Conservation (phyloP, 2,888 invertebrate species). For the Graphium colonna region DNA sequence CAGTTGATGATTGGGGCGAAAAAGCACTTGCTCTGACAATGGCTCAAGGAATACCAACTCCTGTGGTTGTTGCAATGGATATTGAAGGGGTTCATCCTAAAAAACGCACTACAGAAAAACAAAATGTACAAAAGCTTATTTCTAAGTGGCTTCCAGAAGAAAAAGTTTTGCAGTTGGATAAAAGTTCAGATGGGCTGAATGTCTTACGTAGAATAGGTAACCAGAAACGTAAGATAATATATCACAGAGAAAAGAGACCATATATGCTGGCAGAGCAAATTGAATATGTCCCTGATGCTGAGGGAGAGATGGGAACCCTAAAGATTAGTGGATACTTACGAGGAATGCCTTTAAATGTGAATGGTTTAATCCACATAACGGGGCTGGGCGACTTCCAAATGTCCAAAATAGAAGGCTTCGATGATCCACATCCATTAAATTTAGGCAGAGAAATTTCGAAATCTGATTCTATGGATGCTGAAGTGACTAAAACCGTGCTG, state of each 20-base stretch:
- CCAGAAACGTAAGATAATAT: slow-evolving; percentile 88
- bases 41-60: slow-evolving; percentile 90
- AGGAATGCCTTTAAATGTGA: slow-evolving; percentile 91
- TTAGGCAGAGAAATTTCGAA: slow-evolving; percentile 72
- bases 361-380: slow-evolving; percentile 93
- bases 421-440: slow-evolving; percentile 84
- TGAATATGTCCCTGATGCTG: slow-evolving; percentile 78
- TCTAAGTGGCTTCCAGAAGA: slow-evolving; percentile 89
- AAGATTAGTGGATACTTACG: slow-evolving; percentile 93
- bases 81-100: slow-evolving; percentile 87
- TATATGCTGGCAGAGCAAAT: slow-evolving; percentile 91
- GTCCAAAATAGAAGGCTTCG: slow-evolving; percentile 85
- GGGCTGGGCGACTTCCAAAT: slow-evolving; percentile 97
- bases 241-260: slow-evolving; percentile 87
- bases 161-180: slow-evolving; percentile 89
- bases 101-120: slow-evolving; percentile 84
- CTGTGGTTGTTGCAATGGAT: slow-evolving; percentile 86
- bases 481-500: slow-evolving; percentile 65
- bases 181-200: slow-evolving; percentile 86
- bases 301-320: slow-evolving; percentile 81
- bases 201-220: slow-evolving; percentile 84
- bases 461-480: slow-evolving; percentile 64
- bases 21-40: slow-evolving; percentile 87
- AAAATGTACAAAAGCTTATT: slow-evolving; percentile 82
- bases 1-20: slow-evolving; percentile 90